Evolutionary conservation across 2,797 vertebrate species (phyloP), one percentile per base, ranked within the genome.

Genomic region (Clamator glandarius): DNA sequence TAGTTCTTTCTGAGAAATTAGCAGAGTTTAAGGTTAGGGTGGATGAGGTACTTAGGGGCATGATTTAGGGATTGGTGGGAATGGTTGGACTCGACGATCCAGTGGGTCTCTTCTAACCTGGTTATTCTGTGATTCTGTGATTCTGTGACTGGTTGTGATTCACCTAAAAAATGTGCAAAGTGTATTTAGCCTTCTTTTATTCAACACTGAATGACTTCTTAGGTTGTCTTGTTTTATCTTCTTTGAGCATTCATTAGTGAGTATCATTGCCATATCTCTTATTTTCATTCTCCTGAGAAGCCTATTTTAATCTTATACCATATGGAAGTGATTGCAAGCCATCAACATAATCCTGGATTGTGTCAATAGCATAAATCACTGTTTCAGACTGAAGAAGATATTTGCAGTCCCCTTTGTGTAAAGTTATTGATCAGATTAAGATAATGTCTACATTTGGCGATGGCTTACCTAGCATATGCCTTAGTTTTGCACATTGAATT

Each of bases 271-370:
- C 63, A 82, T 92, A 90, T 91, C 69, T 91, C 73, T 70, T 87
- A 55, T 91, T 93, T 91, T 90, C 83, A 91, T 92, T 94, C 87
- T 95, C 89, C 73, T 66, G 87, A 95, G 90, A 91, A 84, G 42
- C 31, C 68, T 39, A 66, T 93, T 95, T 89, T 93, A 96, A 87
- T 86, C 75, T 89, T 70, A 63, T 59, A 85, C 72, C 91, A 91
- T 93, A 96, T 96, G 92, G 93, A 95, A 96, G 66, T 81, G 59
- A 87, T 82, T 97, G 84, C 81, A 93, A 75, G 20, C 55, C 78
- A 78, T 82, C 77, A 91, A 78, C 33, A 84, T 87, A 84, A 88
- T 90, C 69, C 36, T 70, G 48, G 55, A 48, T 85, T 85, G 75
- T 87, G 35, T 80, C 87, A 90, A 58, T 26, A 73, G 2, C 25